Evolutionary conservation across 2,888 invertebrate genomes (phyloP).

Genomic region (Notodonta ziczac): DNA sequence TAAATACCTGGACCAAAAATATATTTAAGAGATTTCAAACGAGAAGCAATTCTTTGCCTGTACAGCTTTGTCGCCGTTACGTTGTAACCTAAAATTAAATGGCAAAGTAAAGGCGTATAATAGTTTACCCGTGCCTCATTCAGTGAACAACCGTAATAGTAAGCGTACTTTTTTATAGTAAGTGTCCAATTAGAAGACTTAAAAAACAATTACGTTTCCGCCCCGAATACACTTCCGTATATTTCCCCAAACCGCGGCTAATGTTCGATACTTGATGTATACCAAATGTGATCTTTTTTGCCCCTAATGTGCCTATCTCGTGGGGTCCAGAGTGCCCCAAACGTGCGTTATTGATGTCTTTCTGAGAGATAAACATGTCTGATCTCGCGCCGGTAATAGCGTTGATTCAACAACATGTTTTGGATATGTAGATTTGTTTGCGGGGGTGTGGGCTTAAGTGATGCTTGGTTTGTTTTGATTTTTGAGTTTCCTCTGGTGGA

Average conservation of each 20-base stretch:
- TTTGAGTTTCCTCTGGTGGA: background rate
- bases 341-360: constrained; percentile 77
- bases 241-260: constrained; percentile 48
- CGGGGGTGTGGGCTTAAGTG: constrained; percentile 3
- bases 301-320: constrained; percentile 26
- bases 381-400: constrained; percentile 47
- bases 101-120: too few relatives aligned
- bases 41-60: too few relatives aligned
- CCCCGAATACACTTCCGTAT: constrained; percentile 38
- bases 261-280: constrained; percentile 80
- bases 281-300: constrained; percentile 73
- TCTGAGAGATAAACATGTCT: constrained; percentile 73
- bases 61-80: too few relatives aligned
- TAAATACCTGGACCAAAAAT: too few relatives aligned
- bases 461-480: constrained; percentile 2
- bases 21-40: too few relatives aligned
- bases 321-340: constrained; percentile 37
- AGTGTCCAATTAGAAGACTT: too few relatives aligned
- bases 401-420: constrained; percentile 56
- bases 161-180: too few relatives aligned
- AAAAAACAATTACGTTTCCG: background rate
- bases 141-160: too few relatives aligned
- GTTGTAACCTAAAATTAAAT: too few relatives aligned
- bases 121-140: too few relatives aligned
- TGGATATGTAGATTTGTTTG: constrained; percentile 10